Base-by-base conservation (phyloP, 1,140 invertebrate genomes). In the Heliconius congener region DNA sequence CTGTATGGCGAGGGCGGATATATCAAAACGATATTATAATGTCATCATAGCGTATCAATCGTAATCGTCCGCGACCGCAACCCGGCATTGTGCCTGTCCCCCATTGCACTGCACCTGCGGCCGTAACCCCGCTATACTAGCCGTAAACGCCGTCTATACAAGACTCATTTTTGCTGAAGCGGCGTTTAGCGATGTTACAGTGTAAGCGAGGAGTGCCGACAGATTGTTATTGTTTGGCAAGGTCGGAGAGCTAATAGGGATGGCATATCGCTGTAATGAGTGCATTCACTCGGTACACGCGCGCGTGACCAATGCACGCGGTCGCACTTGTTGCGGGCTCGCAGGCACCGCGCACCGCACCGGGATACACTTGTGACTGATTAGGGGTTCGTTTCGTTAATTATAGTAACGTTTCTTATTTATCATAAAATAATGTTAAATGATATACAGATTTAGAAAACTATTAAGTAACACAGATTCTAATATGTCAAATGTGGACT, bases 21-120 rank as follows among this genome's bases (percentile, higher is more conserved):
- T 80, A 86, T 87, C 85, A 85, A 82, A 86, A 84, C 82, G 74
- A 83, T 83, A 88, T 90, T 89, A 88, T 88, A 89, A 86, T 83
- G 84, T 90, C 88, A 87, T 88, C 89, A 87, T 86, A 84, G 84
- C 87, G 87, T 84, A 87, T 88, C 87, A 88, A 88, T 86, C 81
- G 83, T 86, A 90, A 89, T 88, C 83, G 86, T 79, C 78, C 82
- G 84, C 81, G 85, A 86, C 85, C 85, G 84, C 83, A 84, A 60
- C 34, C 34, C 55, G 73, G 50, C 52, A 74, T n/a, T 37, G 75
- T 57, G n/a, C 18, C 75, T 1, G 27, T 23, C n/a, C n/a, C 75
- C 37, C 3, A 16, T 30, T 1, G 23, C 27, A 4, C 13, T 66
- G 60, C 60, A 66, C 60, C 60, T 57, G 55, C 55, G 55, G 3